Conservation (phyloP, 2,888 invertebrate species). For the Ceriagrion tenellum region DNA sequence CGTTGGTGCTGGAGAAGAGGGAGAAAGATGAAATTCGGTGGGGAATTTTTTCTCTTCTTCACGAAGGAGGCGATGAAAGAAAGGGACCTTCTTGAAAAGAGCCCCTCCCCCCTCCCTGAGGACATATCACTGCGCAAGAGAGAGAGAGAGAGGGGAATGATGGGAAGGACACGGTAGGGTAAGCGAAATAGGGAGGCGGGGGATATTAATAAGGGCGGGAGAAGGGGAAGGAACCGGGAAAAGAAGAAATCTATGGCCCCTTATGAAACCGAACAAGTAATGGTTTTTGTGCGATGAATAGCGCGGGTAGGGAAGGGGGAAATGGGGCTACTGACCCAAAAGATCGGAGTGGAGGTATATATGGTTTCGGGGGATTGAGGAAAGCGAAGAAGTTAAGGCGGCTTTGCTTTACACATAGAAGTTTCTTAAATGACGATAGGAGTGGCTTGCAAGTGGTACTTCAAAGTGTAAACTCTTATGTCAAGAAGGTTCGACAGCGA, state of each 20-base stretch:
- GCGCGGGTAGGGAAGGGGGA: background rate
- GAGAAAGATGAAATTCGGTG: background rate
- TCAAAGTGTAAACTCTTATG: too few relatives aligned
- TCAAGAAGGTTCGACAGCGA: too few relatives aligned
- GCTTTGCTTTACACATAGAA: too few relatives aligned
- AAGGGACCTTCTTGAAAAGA: slow-evolving; percentile 12
- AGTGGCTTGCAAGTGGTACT: too few relatives aligned
- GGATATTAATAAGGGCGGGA: slow-evolving; percentile 56
- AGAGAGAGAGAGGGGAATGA: background rate
- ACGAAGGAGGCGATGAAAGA: background rate
- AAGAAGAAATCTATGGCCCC: slow-evolving; percentile 54
- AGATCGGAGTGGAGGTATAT: background rate
- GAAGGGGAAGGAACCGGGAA: background rate
- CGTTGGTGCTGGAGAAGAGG: background rate
- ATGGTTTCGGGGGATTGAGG: background rate
- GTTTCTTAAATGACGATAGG: too few relatives aligned
- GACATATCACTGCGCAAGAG: background rate
- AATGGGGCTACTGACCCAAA: background rate
- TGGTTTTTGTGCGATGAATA: slow-evolving; percentile 38
- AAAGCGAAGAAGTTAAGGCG: background rate
- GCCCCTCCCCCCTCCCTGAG: background rate
- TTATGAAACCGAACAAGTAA: slow-evolving; percentile 66
- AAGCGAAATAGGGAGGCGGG: background rate
- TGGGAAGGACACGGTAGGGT: slow-evolving; percentile 5
- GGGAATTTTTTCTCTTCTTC: background rate